A percentile compares a stretch with the other conserved stretches of the same genome.
Conservation (phyloP, 1,140 invertebrate species). For the Aphaenogaster ashmeadi region DNA sequence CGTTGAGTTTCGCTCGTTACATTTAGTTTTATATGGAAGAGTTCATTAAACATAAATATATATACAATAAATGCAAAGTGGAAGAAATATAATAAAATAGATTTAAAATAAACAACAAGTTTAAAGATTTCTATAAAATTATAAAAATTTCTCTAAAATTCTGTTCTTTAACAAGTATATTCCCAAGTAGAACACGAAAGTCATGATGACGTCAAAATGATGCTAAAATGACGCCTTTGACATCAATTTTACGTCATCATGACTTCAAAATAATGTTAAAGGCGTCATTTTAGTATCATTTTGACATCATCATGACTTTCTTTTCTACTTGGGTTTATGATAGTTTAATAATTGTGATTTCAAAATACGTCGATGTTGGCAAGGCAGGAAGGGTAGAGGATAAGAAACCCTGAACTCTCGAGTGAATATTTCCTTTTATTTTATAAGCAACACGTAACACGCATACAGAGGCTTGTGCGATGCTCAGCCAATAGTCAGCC, state of each 20-base stretch:
- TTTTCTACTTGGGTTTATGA: background rate
- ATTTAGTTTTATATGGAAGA: background rate
- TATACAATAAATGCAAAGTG: background rate
- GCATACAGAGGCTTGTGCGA: slow-evolving; percentile 78
- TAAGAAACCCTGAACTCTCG: slow-evolving; percentile 6
- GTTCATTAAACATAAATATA: slow-evolving; percentile 1
- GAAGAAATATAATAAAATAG: background rate
- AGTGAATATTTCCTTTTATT: slow-evolving; percentile 79
- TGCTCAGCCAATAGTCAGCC: slow-evolving; percentile 58
- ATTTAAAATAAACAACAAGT: background rate
- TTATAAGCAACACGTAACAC: slow-evolving; percentile 85
- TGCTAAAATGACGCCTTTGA: no score
- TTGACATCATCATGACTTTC: no score
- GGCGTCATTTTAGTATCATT: no score
- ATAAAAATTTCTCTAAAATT: background rate
- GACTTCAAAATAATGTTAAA: no score
- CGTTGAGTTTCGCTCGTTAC: background rate
- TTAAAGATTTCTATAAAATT: background rate
- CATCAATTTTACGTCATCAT: no score
- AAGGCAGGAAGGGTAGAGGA: no score
- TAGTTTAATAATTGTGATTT: background rate
- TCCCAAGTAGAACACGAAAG: no score
- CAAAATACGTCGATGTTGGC: background rate
- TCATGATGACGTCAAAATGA: no score
- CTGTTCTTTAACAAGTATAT: background rate